These are phyloP conservation scores for Eulemur coronatus DNA, from an alignment of 2,797 vertebrate genomes.

Conservation along the genomic window DNA sequence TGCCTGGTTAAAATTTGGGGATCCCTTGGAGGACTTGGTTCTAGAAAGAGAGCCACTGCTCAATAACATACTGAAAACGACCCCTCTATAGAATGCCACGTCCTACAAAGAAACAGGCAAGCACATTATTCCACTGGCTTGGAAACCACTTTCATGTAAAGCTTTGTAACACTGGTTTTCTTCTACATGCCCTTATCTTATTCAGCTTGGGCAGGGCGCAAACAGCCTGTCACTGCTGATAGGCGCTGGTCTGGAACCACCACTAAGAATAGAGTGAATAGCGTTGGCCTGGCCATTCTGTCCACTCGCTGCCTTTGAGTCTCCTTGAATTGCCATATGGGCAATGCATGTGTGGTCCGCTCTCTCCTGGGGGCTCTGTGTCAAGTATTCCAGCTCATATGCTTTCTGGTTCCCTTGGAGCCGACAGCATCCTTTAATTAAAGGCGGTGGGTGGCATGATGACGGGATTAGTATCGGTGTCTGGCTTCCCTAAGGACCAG, in stretches of 20 bases:
- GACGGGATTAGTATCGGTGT: conserved; percentile 23
- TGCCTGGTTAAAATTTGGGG: not conserved
- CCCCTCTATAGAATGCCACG: not conserved
- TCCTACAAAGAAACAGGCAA: not conserved
- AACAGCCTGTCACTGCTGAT: not conserved
- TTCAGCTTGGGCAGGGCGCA: not conserved
- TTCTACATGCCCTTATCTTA: not conserved
- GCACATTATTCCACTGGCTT: not conserved
- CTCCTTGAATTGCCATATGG: not conserved
- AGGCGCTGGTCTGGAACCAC: not conserved
- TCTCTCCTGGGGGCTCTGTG: not conserved
- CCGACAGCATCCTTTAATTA: conserved; percentile 22
- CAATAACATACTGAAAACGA: not conserved
- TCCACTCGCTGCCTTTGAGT: not conserved
- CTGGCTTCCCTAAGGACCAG: not conserved
- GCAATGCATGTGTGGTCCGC: not conserved
- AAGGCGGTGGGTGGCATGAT: not conserved
- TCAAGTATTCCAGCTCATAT: conserved; percentile 14
- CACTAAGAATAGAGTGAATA: not conserved
- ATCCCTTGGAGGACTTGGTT: not conserved
- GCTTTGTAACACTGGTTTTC: not conserved
- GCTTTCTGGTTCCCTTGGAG: not conserved
- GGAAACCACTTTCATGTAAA: not conserved
- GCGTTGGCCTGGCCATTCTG: not conserved
- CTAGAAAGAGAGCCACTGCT: not conserved